A percentile compares a stretch with the other conserved stretches of the same genome.
These are phyloP conservation scores for Apodemia zela DNA, from an alignment of 2,888 invertebrate species.

Conservation along the genomic window DNA sequence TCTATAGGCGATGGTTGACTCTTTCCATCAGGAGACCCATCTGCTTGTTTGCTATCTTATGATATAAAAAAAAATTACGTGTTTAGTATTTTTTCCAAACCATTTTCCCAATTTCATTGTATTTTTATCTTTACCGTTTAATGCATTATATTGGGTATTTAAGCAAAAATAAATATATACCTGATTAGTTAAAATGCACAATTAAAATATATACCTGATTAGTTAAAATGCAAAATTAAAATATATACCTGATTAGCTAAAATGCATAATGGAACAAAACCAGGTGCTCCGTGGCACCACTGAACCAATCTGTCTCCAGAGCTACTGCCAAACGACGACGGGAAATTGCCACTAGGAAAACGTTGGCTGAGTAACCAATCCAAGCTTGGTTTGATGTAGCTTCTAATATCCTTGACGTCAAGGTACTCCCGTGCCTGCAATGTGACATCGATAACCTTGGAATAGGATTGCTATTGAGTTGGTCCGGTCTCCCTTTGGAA, in stretches of 20 bases:
- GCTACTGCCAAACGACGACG: constrained; percentile 86
- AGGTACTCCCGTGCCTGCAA: constrained; percentile 79
- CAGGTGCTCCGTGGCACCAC: constrained; percentile 97
- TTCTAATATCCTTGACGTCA: constrained; percentile 76
- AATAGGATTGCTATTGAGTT: not conserved
- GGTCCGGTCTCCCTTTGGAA: too few species aligned
- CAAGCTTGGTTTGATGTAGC: constrained; percentile 82
- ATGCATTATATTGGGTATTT: too few species aligned
- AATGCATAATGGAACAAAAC: constrained; percentile 86
- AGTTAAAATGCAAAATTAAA: too few species aligned
- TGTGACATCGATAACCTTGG: not conserved
- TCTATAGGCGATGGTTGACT: too few species aligned
- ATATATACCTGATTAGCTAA: constrained; percentile 82
- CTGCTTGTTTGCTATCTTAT: too few species aligned
- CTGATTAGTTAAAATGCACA: too few species aligned
- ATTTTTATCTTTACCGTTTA: too few species aligned
- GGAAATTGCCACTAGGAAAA: constrained; percentile 85
- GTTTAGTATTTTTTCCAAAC: too few species aligned
- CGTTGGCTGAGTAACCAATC: constrained; percentile 81
- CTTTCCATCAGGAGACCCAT: too few species aligned
- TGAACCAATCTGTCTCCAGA: constrained; percentile 89
- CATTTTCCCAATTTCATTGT: too few species aligned
- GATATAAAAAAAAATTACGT: too few species aligned
- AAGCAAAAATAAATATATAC: not conserved
- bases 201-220: too few species aligned